Conservation (phyloP, 2,888 invertebrate genomes). For the Rhopalosiphum nymphaeae region DNA sequence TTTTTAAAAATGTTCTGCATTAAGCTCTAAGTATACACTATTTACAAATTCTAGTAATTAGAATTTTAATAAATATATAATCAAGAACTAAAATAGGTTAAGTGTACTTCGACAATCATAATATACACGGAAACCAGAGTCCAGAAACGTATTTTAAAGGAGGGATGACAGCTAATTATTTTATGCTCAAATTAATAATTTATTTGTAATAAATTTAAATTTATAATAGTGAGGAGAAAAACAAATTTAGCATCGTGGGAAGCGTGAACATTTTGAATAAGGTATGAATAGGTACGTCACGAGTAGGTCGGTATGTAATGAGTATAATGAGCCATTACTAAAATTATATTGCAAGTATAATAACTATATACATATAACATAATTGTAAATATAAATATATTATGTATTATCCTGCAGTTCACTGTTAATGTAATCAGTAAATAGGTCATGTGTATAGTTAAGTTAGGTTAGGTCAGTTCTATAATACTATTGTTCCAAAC, state of each 20-base stretch:
- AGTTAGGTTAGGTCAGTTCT: not conserved
- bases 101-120: not conserved
- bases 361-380: not conserved
- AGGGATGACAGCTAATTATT: not conserved
- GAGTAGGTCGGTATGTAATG: not conserved
- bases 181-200: not conserved
- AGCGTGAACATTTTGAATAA: not conserved
- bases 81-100: not conserved
- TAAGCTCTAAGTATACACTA: not conserved
- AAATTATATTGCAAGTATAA: not conserved
- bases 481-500: not conserved
- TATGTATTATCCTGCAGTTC: not conserved
- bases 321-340: not conserved
- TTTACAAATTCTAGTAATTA: not conserved
- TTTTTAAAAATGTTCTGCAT: not conserved
- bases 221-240: not conserved
- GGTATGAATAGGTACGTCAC: not conserved
- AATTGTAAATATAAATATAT: not conserved
- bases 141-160: not conserved
- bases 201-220: not conserved
- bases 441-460: not conserved
- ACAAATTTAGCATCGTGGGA: not conserved
- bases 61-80: not conserved
- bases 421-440: not conserved
- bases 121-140: not conserved